A percentile compares a stretch with the other conserved stretches of the same genome.
These are phyloP conservation scores for Heteromurus nitidus DNA, from an alignment of 2,888 invertebrate species.

Conservation along the genomic window DNA sequence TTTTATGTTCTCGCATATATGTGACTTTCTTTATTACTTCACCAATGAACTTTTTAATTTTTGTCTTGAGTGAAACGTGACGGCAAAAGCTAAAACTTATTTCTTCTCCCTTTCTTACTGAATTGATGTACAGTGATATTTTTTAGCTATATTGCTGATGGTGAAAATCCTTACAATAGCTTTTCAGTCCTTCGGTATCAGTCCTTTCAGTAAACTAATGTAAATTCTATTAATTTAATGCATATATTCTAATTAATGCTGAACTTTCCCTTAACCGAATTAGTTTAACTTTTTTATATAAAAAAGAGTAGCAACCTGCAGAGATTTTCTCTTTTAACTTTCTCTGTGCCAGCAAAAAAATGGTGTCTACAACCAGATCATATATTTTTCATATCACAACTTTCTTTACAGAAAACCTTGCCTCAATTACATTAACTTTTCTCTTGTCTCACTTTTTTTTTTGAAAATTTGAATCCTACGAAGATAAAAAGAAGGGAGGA, in stretches of 20 bases:
- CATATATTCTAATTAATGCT: too few relatives aligned
- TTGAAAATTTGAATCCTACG: neutral
- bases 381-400: constrained; percentile 65
- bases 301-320: constrained; percentile 13
- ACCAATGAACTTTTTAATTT: neutral
- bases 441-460: constrained; percentile 21
- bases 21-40: neutral
- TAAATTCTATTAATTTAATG: constrained; percentile 58
- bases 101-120: constrained; percentile 52
- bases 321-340: constrained; percentile 5
- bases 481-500: neutral
- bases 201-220: constrained; percentile 65
- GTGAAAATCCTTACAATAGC: constrained; percentile 62
- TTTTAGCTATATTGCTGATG: constrained; percentile 62
- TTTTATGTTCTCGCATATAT: constrained; percentile 3
- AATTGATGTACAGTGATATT: constrained; percentile 59
- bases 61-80: too few relatives aligned
- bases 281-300: too few relatives aligned
- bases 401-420: constrained; percentile 51
- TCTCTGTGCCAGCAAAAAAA: too few relatives aligned
- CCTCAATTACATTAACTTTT: too few relatives aligned
- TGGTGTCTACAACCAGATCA: constrained; percentile 58
- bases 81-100: too few relatives aligned
- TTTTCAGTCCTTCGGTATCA: constrained; percentile 64
- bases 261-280: too few relatives aligned